Evolutionary conservation across 2,797 vertebrate species (phyloP).

Genomic region (Leptatherina wallacei): DNA sequence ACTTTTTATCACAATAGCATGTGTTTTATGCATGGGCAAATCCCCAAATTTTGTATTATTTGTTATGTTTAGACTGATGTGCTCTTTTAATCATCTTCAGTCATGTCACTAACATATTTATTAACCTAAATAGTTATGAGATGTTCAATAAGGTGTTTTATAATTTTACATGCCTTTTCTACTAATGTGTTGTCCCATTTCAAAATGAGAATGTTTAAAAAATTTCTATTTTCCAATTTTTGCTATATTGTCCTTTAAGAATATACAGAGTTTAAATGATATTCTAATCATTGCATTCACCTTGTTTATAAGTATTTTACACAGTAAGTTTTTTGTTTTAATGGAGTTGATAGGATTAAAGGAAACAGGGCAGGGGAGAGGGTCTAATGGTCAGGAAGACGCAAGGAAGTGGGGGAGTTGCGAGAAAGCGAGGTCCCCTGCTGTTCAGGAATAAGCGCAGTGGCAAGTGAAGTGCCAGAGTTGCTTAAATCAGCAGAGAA

Average conservation of each 20-base stretch:
- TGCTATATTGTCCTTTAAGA: neutral
- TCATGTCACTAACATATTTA: too few species aligned
- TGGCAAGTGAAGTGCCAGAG: conserved; percentile 66
- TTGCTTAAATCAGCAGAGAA: conserved; percentile 68
- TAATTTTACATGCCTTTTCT: neutral
- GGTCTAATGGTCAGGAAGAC: neutral
- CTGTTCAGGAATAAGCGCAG: conserved; percentile 61
- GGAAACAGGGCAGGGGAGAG: neutral
- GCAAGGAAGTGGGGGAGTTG: conserved; percentile 18
- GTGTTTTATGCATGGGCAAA: too few species aligned
- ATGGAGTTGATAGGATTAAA: neutral
- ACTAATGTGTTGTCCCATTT: neutral
- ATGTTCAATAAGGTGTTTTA: neutral
- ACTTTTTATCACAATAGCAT: too few species aligned
- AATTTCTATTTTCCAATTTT: neutral
- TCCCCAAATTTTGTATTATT: too few species aligned
- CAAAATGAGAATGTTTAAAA: neutral
- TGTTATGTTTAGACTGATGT: too few species aligned
- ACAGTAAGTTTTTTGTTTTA: neutral
- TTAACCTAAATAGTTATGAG: too few species aligned
- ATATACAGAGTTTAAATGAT: neutral
- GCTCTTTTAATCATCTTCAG: too few species aligned
- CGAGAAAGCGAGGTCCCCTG: conserved; percentile 42
- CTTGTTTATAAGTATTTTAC: neutral
- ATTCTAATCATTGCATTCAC: neutral